Evolutionary conservation across 1,140 invertebrate genomes (phyloP).

Genomic region (Trichomalopsis sarcophagae): DNA sequence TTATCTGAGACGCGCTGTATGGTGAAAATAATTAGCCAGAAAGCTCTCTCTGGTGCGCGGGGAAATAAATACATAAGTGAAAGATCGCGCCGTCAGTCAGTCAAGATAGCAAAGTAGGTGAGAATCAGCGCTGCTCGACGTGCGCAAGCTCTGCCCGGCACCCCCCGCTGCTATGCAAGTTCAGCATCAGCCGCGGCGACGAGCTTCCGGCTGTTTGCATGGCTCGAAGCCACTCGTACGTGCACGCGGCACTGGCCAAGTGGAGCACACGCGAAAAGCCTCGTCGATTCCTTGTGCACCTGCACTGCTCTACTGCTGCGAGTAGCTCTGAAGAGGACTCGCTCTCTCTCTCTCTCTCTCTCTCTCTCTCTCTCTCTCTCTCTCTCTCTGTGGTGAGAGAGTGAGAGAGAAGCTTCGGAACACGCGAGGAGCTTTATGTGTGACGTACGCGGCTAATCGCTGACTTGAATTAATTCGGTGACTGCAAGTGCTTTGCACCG

Average conservation of each 20-base stretch:
- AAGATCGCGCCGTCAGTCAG: conserved; percentile 13
- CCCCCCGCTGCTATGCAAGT: conserved; percentile 53
- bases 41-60: background rate
- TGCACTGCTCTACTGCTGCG: background rate
- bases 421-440: conserved; percentile 38
- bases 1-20: background rate
- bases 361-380: too few relatives aligned
- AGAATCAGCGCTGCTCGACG: conserved; percentile 28
- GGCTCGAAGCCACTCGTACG: conserved; percentile 62
- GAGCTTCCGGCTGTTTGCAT: conserved; percentile 66
- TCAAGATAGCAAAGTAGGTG: conserved; percentile 35
- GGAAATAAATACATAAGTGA: background rate
- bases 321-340: conserved; percentile 33
- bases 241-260: conserved; percentile 29
- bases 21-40: background rate
- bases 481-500: conserved; percentile 63
- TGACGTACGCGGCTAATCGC: conserved; percentile 60
- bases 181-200: conserved; percentile 42
- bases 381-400: background rate
- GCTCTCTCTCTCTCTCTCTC: background rate
- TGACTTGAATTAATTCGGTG: conserved; percentile 67
- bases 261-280: conserved; percentile 45
- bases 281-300: background rate
- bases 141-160: background rate
- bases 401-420: conserved; percentile 39